Base-by-base conservation (phyloP, 2,888 invertebrate species). In the Eupithecia tripunctaria region DNA sequence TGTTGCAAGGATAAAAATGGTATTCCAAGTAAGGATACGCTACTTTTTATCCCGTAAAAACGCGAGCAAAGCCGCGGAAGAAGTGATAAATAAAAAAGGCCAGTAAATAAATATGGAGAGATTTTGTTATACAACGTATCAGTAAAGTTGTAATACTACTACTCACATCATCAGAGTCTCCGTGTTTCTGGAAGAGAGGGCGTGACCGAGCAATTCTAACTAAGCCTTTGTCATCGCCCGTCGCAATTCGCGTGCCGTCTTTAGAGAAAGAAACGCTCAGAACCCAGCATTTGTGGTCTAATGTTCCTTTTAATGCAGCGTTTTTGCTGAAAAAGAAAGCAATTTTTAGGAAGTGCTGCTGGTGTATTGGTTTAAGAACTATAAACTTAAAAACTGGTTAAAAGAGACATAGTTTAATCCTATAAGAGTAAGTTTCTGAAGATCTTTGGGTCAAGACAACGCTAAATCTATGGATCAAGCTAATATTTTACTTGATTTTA, bases 221-320 rank as follows among this genome's bases (percentile, higher is more conserved):
- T 18, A 97, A 96, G 78, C 98, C 97, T 91, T 99, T 99, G 6
- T 98, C 71, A 36, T 71, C 71, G 14, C 60, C 51, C 3, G 98
- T 97, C 0, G 97, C 98, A 88, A 99, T 97, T 84, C 97, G 96
- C 78, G 96, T 96, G 65, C 98, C 98, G 91, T 99, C 98, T 2
- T 97, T 96, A 4, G 98, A 97, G 91, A 98, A 98, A 62, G 97
- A 96, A 0, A 98, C 98, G 80, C 96, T 96, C 3, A 98, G 92
- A 6, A 98, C 98, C 99, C 99, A 99, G 0, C 97, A 97, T 15
- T 97, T 97, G 88, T 99, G 98, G 0, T 98, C 97, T 70, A 99
- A 90, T 0, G 98, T 97, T 43, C 97, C 97, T 12, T 97, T 97
- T 7, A 97, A 96, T 86, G 97, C 96, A 0, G 97, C 98, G 87